Base-by-base conservation (phyloP, 2,113 vertebrate species). In the cattle (Bos taurus) region DNA sequence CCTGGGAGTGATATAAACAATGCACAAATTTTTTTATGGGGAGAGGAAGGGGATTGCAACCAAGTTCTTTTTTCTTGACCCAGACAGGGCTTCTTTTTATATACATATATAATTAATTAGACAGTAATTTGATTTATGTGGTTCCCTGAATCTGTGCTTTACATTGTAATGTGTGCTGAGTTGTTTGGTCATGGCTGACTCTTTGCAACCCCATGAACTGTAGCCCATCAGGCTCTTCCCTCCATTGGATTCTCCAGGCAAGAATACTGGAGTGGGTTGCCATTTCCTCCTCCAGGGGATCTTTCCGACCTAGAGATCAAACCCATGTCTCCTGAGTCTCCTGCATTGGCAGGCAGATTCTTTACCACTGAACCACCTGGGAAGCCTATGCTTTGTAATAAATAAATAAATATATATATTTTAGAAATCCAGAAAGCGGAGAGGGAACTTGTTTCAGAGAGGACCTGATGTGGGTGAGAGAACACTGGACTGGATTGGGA, bases 371-470 rank as follows among this genome's bases (percentile, higher is more conserved):
- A 43, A 77, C 71, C 36, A 77, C 36, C 71, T 77, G 71, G 71
- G 36, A 43, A 77, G 36, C 23, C 71, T 3, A 12, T 43, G 36
- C 67, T 13, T 74, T 74, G 21, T 74, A 74, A 36, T 21, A 71
- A 23, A 71, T 17, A 74, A 6, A 40, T 71, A 23, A 1, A 36
- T 5, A 36, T 21, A 23, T 71, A 36, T 11, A 23, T 3, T 95
- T 96, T 95, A n/a, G 46, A 54, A 87, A 54, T 36, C 78, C 23
- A 71, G 48, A 90, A 90, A 82, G 77, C 25, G 33, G 60, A 52
- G 30, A 80, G 43, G 12, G 16, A 36, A 43, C 5, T 48, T 40
- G 25, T 85, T 87, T 88, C 46, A 86, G 28, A 81, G 16, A 52
- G 56, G 77, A 78, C 6, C 5, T 26, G 8, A 3, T 48, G 33